Conservation (phyloP, 2,113 vertebrate species). For the Crotalus horridus region DNA sequence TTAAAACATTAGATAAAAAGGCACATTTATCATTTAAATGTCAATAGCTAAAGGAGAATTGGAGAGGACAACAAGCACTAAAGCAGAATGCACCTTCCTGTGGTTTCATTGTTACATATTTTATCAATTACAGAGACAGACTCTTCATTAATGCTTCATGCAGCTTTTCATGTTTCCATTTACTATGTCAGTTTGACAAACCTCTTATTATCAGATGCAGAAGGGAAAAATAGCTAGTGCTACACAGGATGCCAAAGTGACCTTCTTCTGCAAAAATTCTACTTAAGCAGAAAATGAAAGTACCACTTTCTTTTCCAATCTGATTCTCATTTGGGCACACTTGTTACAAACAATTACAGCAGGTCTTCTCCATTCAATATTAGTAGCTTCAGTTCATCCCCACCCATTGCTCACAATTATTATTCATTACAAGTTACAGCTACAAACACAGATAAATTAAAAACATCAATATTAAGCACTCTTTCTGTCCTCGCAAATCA, state of each 20-base stretch:
- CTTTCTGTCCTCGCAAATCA: background rate
- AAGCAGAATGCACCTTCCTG: slow-evolving; percentile 13
- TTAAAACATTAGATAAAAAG: background rate
- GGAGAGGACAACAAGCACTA: background rate
- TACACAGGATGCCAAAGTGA: background rate
- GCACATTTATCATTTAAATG: background rate
- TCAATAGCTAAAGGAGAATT: background rate
- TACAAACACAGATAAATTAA: slow-evolving; percentile 16
- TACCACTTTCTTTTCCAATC: background rate
- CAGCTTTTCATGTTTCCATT: slow-evolving; percentile 24
- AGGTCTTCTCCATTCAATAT: background rate
- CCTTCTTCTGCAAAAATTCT: slow-evolving; percentile 6
- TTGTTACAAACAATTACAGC: slow-evolving; percentile 4
- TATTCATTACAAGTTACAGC: slow-evolving; percentile 2
- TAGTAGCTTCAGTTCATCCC: background rate
- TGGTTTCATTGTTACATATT: slow-evolving; percentile 16
- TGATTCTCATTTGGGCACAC: slow-evolving; percentile 1
- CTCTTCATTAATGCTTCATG: background rate
- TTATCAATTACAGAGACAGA: slow-evolving; percentile 22
- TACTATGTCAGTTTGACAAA: slow-evolving; percentile 33
- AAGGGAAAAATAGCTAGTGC: slow-evolving; percentile 16
- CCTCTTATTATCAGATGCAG: slow-evolving; percentile 13
- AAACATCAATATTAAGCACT: slow-evolving; percentile 8
- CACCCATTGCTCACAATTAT: background rate
- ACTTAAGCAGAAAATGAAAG: slow-evolving; percentile 9